Evolutionary conservation across 1,140 invertebrate species (phyloP).

Genomic region (Limonius californicus): DNA sequence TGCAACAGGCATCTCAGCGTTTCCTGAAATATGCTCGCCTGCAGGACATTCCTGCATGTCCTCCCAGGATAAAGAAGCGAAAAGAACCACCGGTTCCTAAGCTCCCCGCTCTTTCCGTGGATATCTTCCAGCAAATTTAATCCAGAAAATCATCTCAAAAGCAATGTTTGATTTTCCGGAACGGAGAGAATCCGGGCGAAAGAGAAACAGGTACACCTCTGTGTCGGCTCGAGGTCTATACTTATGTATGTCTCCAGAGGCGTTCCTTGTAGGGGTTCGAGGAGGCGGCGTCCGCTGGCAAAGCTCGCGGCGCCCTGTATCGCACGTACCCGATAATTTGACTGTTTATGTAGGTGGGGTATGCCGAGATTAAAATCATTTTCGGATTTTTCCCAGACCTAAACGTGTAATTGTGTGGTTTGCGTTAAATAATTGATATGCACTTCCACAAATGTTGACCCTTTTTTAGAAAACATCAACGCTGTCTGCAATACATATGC

Average conservation of each 20-base stretch:
- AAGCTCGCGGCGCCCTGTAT: slow-evolving; percentile 21
- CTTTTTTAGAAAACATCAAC: no score
- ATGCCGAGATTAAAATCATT: slow-evolving; percentile 29
- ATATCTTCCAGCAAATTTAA: no score
- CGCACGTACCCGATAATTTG: slow-evolving; percentile 34
- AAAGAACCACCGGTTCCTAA: neutral
- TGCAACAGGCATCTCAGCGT: neutral
- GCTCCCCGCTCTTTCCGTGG: no score
- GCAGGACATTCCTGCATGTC: slow-evolving; percentile 10
- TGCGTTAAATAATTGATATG: neutral
- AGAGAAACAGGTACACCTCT: no score
- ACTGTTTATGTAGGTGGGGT: slow-evolving; percentile 38
- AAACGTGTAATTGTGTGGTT: neutral
- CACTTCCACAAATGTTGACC: neutral
- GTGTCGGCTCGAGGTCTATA: slow-evolving; percentile 35
- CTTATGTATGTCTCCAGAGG: slow-evolving; percentile 38
- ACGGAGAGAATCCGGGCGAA: no score
- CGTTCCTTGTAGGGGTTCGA: slow-evolving; percentile 33
- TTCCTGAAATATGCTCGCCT: slow-evolving; percentile 16
- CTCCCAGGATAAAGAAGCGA: neutral
- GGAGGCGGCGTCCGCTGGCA: slow-evolving; percentile 28
- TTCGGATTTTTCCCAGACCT: slow-evolving; percentile 29
- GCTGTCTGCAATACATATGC: no score
- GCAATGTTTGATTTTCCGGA: no score
- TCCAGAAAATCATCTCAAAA: no score